These are phyloP conservation scores for Acromyrmex echinatior DNA, from an alignment of 1,140 invertebrate genomes.

Conservation along the genomic window DNA sequence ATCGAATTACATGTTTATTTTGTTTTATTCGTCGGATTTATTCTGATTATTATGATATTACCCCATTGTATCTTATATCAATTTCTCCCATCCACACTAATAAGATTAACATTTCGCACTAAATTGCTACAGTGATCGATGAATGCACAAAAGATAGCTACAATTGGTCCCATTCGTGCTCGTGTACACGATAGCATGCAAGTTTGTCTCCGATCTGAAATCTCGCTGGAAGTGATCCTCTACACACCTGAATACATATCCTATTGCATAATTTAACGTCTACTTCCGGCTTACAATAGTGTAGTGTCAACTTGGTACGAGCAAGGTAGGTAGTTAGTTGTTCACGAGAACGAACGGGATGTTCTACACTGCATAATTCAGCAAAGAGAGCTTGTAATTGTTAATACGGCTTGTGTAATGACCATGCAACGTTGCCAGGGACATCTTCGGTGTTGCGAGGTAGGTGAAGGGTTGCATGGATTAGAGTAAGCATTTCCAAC, in stretches of 20 bases:
- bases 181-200: constrained; percentile 59
- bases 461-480: constrained; percentile 69
- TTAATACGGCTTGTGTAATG: constrained; percentile 41
- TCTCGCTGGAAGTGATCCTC: constrained; percentile 66
- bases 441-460: constrained; percentile 64
- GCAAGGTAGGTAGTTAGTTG: constrained; percentile 67
- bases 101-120: constrained; percentile 28
- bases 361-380: constrained; percentile 73
- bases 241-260: constrained; percentile 73
- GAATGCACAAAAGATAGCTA: not conserved
- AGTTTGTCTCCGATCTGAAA: constrained; percentile 77
- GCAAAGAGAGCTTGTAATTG: constrained; percentile 61
- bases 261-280: constrained; percentile 79
- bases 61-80: not conserved
- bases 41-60: not conserved
- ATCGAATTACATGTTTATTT: not conserved
- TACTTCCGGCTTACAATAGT: constrained; percentile 74
- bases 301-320: constrained; percentile 67
- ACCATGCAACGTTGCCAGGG: constrained; percentile 23
- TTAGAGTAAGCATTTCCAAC: not conserved
- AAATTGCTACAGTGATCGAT: constrained; percentile 14
- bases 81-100: not conserved
- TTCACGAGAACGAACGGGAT: constrained; percentile 57
- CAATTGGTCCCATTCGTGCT: not conserved
- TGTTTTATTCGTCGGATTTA: not conserved